phyloP scores from a whole-genome alignment of 2,797 vertebrate species.

The Danio jaintianensis region DNA sequence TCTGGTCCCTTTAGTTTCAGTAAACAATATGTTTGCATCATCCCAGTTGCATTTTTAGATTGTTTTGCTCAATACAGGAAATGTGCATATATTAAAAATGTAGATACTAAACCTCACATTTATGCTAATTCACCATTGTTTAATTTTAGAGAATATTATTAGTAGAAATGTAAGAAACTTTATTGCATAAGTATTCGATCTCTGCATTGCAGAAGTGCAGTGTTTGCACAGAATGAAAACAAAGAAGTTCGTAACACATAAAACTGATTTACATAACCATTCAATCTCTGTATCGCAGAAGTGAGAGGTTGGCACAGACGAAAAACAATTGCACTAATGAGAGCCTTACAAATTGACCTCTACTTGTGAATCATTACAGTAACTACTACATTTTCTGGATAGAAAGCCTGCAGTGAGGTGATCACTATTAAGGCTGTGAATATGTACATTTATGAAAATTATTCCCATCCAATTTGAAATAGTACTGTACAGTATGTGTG shows the following conservation, averaged over 20 bases:
- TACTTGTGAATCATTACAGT: conserved; percentile 28
- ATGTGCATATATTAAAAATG: neutral
- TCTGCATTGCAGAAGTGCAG: neutral
- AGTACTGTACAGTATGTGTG: neutral
- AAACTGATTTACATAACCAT: conserved; percentile 26
- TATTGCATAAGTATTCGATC: conserved; percentile 28
- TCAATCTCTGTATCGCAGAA: neutral
- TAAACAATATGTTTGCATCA: too few species aligned
- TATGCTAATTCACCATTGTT: conserved; percentile 2
- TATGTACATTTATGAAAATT: neutral
- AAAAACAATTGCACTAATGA: conserved; percentile 40
- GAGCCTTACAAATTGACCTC: conserved; percentile 5
- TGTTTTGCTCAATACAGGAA: neutral
- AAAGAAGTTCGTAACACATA: neutral
- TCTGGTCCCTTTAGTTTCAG: too few species aligned
- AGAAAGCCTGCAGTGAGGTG: neutral
- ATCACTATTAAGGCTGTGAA: conserved; percentile 7
- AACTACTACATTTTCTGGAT: neutral
- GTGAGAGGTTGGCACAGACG: neutral
- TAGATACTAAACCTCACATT: neutral
- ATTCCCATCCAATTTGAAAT: neutral
- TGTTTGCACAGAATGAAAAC: neutral
- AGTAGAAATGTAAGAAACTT: neutral
- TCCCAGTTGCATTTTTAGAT: too few species aligned
- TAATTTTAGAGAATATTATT: conserved; percentile 5